Percentiles rank a stretch among this genome's conserved stretches.
Evolutionary conservation across 1,140 invertebrate species (phyloP).

Genomic region (Aphelenchoides besseyi): DNA sequence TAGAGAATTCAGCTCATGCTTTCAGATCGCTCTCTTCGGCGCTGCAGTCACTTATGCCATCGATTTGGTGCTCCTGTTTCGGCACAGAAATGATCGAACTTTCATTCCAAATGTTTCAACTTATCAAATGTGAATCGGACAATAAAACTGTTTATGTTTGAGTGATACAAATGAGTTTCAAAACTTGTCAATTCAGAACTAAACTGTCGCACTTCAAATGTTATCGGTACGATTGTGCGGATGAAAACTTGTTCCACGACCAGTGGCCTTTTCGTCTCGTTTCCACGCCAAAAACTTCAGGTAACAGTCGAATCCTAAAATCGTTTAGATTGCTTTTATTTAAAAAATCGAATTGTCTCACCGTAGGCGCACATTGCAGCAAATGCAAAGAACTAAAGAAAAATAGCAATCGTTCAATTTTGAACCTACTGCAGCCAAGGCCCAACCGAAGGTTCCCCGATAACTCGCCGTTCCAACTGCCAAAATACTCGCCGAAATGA

Average conservation of each 20-base stretch:
- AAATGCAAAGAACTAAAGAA: constrained; percentile 8
- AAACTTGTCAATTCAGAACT: too few species aligned
- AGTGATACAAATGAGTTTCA: too few species aligned
- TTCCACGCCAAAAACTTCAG: constrained; percentile 52
- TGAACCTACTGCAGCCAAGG: constrained; percentile 31
- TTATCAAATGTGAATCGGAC: constrained; percentile 26
- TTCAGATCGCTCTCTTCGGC: constrained; percentile 17
- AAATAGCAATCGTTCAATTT: background rate
- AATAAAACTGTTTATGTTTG: too few species aligned
- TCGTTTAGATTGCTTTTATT: background rate
- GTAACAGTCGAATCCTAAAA: constrained; percentile 53
- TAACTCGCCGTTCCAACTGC: constrained; percentile 45
- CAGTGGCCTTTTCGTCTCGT: constrained; percentile 42
- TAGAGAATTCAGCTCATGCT: background rate
- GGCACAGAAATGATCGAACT: constrained; percentile 26
- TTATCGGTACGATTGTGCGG: constrained; percentile 6
- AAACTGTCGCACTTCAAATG: too few species aligned
- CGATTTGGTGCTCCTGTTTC: constrained; percentile 23
- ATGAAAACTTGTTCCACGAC: constrained; percentile 10
- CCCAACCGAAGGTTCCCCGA: constrained; percentile 34
- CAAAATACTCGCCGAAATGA: constrained; percentile 58
- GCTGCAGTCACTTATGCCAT: constrained; percentile 20
- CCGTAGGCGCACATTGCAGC: constrained; percentile 45
- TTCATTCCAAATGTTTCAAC: constrained; percentile 32
- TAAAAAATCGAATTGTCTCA: background rate